Base-by-base conservation (phyloP, 2,113 vertebrate genomes). In the Antigone vipio region DNA sequence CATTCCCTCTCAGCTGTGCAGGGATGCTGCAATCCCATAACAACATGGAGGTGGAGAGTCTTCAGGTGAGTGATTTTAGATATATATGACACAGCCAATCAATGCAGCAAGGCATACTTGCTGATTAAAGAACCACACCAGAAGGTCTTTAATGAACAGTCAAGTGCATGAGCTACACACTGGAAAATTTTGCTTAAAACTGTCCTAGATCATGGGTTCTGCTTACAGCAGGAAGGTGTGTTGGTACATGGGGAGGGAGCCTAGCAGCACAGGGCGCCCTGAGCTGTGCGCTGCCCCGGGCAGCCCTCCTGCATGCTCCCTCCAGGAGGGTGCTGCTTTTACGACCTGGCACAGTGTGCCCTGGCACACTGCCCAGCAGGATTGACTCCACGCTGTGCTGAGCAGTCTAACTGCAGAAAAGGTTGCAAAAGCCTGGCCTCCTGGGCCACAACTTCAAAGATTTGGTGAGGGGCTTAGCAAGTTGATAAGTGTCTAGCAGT, bases 331-430 rank as follows among this genome's bases (percentile, higher is more conserved):
- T 52, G 42, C 47, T 59, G 26, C 15, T 18, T 67, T 59, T 22
- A 45, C 7, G 3, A 21, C 3, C 30, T 2, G 5, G 44, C 18
- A 15, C 62, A 12, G 35, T 0, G 0, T 15, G 64, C 20, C 59
- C 64, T 8, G 4, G 47, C 47, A 13, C 21, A 0, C 3, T 17
- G 47, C 52, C 69, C 44, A 1, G 21, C 2, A 3, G 64, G 59
- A 22, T 45, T 35, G 69, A 15, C 63, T 53, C 45, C 18, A 3
- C 19, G 11, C n/a, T 13, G 10, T 24, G 49, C 66, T 45, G 38
- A 91, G 53, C 60, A 15, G 16, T 19, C 18, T 32, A 49, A 3
- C 7, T 29, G 26, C 64, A 63, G 30, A 35, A 40, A 26, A 35
- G 22, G 12, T 23, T 63, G 34, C 24, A 63, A 2, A 14, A 75